Conservation (phyloP, 1,140 invertebrate genomes). For the Drosophila nasuta region DNA sequence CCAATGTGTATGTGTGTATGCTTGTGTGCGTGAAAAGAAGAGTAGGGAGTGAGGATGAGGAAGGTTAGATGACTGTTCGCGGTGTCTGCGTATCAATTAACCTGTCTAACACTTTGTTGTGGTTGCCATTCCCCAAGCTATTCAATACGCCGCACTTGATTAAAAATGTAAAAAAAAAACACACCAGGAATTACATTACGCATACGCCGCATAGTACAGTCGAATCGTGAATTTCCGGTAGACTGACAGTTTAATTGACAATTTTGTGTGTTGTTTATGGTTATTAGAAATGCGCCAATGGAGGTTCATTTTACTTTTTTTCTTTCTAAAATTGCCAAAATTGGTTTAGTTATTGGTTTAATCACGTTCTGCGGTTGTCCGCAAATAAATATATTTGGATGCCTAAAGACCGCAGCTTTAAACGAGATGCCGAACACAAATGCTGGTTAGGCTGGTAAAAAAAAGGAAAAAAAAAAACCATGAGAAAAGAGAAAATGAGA, state of each 20-base stretch:
- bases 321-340: constrained; percentile 36
- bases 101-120: constrained; percentile 76
- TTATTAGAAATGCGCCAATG: constrained; percentile 39
- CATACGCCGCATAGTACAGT: constrained; percentile 24
- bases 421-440: background rate
- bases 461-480: background rate
- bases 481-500: constrained; percentile 27
- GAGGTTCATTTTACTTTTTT: constrained; percentile 1
- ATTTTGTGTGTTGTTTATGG: constrained; percentile 38
- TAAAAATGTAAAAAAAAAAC: constrained; percentile 27
- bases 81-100: constrained; percentile 77
- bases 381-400: constrained; percentile 24
- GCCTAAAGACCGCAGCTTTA: constrained; percentile 9
- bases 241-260: constrained; percentile 65
- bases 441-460: background rate
- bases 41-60: background rate
- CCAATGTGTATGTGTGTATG: background rate
- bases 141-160: constrained; percentile 17
- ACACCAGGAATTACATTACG: constrained; percentile 41
- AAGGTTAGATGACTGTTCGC: constrained; percentile 18
- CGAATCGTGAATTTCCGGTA: constrained; percentile 33
- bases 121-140: constrained; percentile 42
- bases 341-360: constrained; percentile 67
- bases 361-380: constrained; percentile 66
- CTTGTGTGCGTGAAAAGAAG: background rate